Evolutionary conservation across 2,888 invertebrate genomes (phyloP).

Genomic region (Gymnoscelis rufifasciata): DNA sequence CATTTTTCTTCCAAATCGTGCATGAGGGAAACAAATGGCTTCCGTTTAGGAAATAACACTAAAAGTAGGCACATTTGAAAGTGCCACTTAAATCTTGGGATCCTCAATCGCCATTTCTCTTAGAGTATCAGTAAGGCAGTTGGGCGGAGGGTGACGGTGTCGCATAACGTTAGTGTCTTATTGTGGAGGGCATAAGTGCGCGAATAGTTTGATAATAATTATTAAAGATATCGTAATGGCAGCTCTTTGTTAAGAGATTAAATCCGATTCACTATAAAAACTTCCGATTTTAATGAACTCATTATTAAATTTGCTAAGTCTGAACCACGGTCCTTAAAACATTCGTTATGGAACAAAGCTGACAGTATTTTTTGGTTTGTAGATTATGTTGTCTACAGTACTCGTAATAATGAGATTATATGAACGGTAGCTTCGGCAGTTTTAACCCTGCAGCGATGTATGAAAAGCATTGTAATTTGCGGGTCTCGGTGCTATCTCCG

Average conservation of each 20-base stretch:
- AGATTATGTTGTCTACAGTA: too few species aligned
- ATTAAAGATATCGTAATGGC: too few species aligned
- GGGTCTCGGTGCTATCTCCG: constrained; percentile 14
- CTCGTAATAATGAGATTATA: too few species aligned
- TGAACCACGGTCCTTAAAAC: too few species aligned
- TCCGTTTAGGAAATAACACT: constrained; percentile 77
- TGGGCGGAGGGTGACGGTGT: constrained; percentile 40
- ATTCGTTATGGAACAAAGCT: too few species aligned
- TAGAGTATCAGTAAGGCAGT: constrained; percentile 54
- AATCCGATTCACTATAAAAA: too few species aligned
- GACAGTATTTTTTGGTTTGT: too few species aligned
- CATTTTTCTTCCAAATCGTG: constrained; percentile 63
- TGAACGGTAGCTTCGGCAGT: too few species aligned
- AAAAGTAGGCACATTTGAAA: constrained; percentile 77
- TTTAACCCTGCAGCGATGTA: too few species aligned
- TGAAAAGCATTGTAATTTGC: constrained; percentile 6
- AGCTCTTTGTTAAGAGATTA: too few species aligned
- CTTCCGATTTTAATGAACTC: too few species aligned
- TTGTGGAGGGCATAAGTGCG: constrained; percentile 5
- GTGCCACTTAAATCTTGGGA: constrained; percentile 76
- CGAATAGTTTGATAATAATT: constrained; percentile 7
- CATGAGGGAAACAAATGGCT: constrained; percentile 73
- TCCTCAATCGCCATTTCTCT: constrained; percentile 74
- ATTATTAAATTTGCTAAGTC: too few species aligned
- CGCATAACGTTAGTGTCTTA: constrained; percentile 21